Percentiles rank a stretch among this genome's conserved stretches.
Conservation (phyloP, 2,888 invertebrate genomes). For the Ornithoptera priamus region DNA sequence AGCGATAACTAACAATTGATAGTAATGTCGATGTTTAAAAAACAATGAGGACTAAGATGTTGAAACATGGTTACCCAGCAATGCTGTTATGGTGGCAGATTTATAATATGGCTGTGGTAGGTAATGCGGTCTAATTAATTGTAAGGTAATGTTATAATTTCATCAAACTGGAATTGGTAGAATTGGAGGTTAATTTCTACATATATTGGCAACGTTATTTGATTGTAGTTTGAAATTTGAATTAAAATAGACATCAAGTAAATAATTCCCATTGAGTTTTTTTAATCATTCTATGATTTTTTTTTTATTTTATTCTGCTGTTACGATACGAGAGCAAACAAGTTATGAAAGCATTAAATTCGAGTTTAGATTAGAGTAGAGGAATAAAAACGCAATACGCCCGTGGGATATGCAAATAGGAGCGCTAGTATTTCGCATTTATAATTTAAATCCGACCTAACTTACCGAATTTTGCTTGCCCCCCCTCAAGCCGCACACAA, state of each 20-base stretch:
- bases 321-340: background rate
- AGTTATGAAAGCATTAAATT: constrained; percentile 16
- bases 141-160: too few species aligned
- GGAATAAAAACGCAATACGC: constrained; percentile 32
- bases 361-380: constrained; percentile 36
- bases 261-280: constrained; percentile 2
- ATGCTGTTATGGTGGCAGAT: too few species aligned
- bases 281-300: background rate
- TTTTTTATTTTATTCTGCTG: background rate
- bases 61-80: too few species aligned
- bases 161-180: too few species aligned
- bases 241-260: too few species aligned
- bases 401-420: constrained; percentile 79
- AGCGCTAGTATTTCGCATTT: constrained; percentile 65
- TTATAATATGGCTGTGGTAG: too few species aligned
- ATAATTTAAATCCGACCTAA: constrained; percentile 76
- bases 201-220: too few species aligned
- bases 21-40: too few species aligned
- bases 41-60: too few species aligned
- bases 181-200: too few species aligned
- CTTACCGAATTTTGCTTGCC: constrained; percentile 61
- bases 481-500: constrained; percentile 71
- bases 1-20: too few species aligned
- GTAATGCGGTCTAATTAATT: too few species aligned
- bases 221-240: background rate